These are phyloP conservation scores for Physella acuta DNA, from an alignment of 1,140 invertebrate species.

Conservation along the genomic window DNA sequence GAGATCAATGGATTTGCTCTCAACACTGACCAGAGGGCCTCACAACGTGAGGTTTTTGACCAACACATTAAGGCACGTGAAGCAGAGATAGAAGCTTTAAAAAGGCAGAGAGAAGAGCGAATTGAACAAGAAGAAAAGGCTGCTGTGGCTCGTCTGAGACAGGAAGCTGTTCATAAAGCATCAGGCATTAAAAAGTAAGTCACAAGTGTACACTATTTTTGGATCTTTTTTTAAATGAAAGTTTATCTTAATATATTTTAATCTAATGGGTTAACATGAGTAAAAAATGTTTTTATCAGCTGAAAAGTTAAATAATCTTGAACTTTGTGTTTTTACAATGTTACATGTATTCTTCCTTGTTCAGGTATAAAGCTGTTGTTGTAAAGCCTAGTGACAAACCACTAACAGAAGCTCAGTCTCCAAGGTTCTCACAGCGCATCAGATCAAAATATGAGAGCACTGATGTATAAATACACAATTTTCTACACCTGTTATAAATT, in stretches of 20 bases:
- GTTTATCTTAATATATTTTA: no score
- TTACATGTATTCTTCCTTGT: background rate
- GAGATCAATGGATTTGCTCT: conserved; percentile 60
- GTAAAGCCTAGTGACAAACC: conserved; percentile 56
- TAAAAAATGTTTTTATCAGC: no score
- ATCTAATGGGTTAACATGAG: no score
- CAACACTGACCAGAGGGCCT: conserved; percentile 60
- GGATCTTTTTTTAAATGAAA: no score
- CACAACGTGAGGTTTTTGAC: conserved; percentile 61
- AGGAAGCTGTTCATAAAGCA: conserved; percentile 59
- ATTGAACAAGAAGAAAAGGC: conserved; percentile 54
- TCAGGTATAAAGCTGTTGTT: conserved; percentile 53
- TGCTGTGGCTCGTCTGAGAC: conserved; percentile 53
- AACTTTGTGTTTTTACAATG: no score
- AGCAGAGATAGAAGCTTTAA: conserved; percentile 49
- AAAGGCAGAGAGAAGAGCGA: conserved; percentile 37
- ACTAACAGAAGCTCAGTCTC: conserved; percentile 56
- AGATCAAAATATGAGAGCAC: conserved; percentile 31
- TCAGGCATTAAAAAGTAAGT: conserved; percentile 17
- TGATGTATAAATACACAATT: no score
- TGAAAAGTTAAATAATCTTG: no score
- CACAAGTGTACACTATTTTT: no score
- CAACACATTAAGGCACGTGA: conserved; percentile 57
- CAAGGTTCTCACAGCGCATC: conserved; percentile 53
- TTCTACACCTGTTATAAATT: background rate